A percentile compares a stretch with the other conserved stretches of the same genome.
Evolutionary conservation across 2,113 vertebrate species (phyloP).

Genomic region (chimpanzee (Pan troglodytes)): DNA sequence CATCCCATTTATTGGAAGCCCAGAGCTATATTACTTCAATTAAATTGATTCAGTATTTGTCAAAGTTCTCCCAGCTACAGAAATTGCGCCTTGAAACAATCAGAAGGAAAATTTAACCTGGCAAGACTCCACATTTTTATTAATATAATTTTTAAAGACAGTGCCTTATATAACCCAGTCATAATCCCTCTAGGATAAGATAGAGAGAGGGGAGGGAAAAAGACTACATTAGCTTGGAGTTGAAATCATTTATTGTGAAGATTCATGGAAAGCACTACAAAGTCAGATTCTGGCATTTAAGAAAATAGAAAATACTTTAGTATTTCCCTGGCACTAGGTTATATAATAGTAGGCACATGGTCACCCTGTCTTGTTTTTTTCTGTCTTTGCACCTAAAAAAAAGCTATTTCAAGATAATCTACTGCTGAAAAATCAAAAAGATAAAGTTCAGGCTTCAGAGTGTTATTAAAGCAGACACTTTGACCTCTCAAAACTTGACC

Average conservation of each 20-base stretch:
- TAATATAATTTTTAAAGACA: conserved; percentile 39
- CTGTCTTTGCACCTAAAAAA: background rate
- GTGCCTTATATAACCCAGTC: background rate
- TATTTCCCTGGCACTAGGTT: background rate
- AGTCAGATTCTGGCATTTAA: conserved; percentile 31
- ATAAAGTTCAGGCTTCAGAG: background rate
- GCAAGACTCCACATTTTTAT: conserved; percentile 39
- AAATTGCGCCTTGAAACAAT: background rate
- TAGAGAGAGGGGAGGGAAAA: background rate
- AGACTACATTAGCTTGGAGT: background rate
- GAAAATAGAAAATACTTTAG: conserved; percentile 12
- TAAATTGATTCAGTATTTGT: conserved; percentile 28
- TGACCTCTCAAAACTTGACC: conserved; percentile 27
- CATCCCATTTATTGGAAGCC: background rate
- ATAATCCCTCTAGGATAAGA: background rate
- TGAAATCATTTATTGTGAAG: background rate
- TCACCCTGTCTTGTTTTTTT: conserved; percentile 1
- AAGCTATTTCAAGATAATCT: conserved; percentile 7
- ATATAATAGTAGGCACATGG: background rate
- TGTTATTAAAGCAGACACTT: background rate
- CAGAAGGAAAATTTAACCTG: background rate
- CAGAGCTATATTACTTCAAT: background rate
- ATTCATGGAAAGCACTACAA: conserved; percentile 2
- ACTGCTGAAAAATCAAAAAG: background rate
- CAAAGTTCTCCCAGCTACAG: background rate